Evolutionary conservation across 1,140 invertebrate genomes (phyloP), one percentile per base, ranked within the genome.

Genomic region (Lepidurus couesii): DNA sequence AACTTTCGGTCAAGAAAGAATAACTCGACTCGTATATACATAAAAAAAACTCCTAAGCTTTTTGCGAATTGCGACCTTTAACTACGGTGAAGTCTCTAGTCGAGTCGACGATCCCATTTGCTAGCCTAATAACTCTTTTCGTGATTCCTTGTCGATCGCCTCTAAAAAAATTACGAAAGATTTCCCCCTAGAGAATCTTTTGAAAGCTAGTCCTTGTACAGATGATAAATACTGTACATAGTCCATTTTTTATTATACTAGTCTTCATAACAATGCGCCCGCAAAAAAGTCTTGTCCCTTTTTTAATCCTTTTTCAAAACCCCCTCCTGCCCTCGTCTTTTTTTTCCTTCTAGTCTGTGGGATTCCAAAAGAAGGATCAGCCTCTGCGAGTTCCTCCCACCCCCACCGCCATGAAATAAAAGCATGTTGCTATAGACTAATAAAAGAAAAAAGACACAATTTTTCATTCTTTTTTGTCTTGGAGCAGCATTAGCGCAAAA

Each of bases 201-300:
- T 21, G 53, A 65, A 65, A 65, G 53, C 13, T 65, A 65, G 53
- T 65, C 53, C 53, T 65, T 65, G 53, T 65, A 65, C 53, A 65
- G 53, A 65, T 65, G 53, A 65, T 65, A 65, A 65, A 65, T 65
- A 65, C 53, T 65, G 53, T 65, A 65, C 53, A 65, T 65, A 65
- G 53, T 65, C 53, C 53, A 65, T 65, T 65, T 65, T 65, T 65
- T 65, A 65, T 65, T 65, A 65, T 65, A 65, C 53, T 65, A 65
- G 53, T 65, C 53, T 65, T 65, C 53, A 65, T 65, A 65, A 65
- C n/a, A 65, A 47, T 65, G 21, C 8, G 53, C 53, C 21, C 53
- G 53, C 53, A 65, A 65, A 65, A 65, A 13, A 16, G 16, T 65
- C 9, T 65, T 65, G 53, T 65, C 13, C 21, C 21, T 65, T 47